These are phyloP conservation scores for Drosophila anceps DNA, from an alignment of 2,888 invertebrate genomes.

Conservation along the genomic window DNA sequence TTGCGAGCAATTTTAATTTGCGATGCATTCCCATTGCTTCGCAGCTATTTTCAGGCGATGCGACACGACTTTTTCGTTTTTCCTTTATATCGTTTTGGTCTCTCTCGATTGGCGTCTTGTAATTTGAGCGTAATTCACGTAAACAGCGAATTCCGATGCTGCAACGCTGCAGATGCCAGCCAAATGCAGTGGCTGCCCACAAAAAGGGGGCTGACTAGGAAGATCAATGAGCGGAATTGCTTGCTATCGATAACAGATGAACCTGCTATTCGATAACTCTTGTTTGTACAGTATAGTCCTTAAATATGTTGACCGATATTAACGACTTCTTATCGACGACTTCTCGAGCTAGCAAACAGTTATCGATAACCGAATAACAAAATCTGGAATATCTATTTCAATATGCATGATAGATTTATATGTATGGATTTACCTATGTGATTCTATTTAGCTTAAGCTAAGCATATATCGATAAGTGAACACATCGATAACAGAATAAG, in stretches of 20 bases:
- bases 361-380: background rate
- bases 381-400: no score
- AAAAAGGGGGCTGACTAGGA: background rate
- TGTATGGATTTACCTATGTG: no score
- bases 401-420: no score
- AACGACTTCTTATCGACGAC: no score
- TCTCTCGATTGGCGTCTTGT: conserved; percentile 56
- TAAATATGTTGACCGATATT: no score
- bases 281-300: no score
- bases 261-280: background rate
- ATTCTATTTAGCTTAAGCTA: no score
- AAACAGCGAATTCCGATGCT: conserved; percentile 73
- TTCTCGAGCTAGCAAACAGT: no score
- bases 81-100: conserved; percentile 4
- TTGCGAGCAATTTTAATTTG: conserved; percentile 81
- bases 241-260: background rate
- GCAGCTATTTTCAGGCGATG: conserved; percentile 76
- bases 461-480: no score
- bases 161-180: conserved; percentile 36
- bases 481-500: no score
- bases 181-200: conserved; percentile 32
- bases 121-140: conserved; percentile 83
- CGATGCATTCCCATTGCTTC: conserved; percentile 74
- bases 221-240: no score
- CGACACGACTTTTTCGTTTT: conserved; percentile 14